These are phyloP conservation scores for Syngnathus acus DNA, from an alignment of 2,797 vertebrate species.

Conservation along the genomic window DNA sequence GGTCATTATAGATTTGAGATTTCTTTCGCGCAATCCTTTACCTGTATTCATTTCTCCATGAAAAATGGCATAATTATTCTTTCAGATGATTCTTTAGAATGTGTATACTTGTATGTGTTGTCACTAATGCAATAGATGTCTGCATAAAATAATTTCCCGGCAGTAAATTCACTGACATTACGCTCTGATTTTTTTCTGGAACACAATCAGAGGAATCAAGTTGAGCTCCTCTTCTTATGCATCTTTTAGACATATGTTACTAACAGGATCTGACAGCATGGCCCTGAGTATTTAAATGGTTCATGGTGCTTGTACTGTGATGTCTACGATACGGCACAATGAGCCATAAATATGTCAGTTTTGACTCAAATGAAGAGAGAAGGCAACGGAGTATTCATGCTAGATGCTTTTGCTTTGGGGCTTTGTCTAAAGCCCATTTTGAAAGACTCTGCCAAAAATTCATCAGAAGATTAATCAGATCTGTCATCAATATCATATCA, in stretches of 20 bases:
- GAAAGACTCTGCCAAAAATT: slow-evolving; percentile 38
- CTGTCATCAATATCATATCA: slow-evolving; percentile 59
- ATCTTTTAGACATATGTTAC: slow-evolving; percentile 57
- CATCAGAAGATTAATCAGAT: slow-evolving; percentile 60
- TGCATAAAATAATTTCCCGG: slow-evolving; percentile 19
- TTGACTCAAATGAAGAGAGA: slow-evolving; percentile 65
- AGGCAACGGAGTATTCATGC: slow-evolving; percentile 50
- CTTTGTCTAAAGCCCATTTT: slow-evolving; percentile 48
- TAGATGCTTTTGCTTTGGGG: slow-evolving; percentile 46
- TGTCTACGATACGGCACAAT: slow-evolving; percentile 64
- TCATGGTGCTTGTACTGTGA: slow-evolving; percentile 63
- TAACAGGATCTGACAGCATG: slow-evolving; percentile 65
- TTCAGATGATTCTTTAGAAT: background rate
- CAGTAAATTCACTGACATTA: slow-evolving; percentile 25
- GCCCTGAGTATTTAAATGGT: slow-evolving; percentile 71
- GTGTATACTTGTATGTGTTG: background rate
- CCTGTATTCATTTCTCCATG: slow-evolving; percentile 32
- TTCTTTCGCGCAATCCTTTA: slow-evolving; percentile 53
- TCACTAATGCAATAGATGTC: slow-evolving; percentile 12
- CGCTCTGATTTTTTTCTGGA: slow-evolving; percentile 9
- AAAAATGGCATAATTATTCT: slow-evolving; percentile 7
- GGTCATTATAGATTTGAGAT: slow-evolving; percentile 64
- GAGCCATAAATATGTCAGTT: slow-evolving; percentile 70
- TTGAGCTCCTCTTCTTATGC: slow-evolving; percentile 56
- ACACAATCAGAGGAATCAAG: slow-evolving; percentile 43